Percentiles rank a stretch among this genome's conserved stretches.
These are phyloP conservation scores for Leptosomus discolor DNA, from an alignment of 2,113 vertebrate species.

Conservation along the genomic window DNA sequence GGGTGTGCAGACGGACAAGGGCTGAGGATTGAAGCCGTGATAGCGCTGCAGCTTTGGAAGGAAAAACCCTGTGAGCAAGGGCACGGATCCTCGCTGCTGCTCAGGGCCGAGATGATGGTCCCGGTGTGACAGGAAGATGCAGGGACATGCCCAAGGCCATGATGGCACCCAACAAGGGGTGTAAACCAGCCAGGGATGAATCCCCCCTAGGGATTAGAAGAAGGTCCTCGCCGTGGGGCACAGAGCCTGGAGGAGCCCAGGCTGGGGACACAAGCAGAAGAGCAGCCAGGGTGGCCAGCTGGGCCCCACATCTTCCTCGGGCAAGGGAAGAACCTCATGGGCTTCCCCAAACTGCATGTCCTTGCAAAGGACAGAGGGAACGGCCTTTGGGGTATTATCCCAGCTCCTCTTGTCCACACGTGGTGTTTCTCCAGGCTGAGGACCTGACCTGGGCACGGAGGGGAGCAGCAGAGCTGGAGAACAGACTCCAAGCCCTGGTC, in stretches of 20 bases:
- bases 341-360: not conserved
- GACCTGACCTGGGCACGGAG: not conserved
- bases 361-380: not conserved
- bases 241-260: not conserved
- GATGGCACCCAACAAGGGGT: accelerated
- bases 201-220: not conserved
- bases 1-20: not conserved
- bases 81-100: not conserved
- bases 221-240: not conserved
- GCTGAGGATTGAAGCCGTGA: accelerated
- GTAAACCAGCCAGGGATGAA: not conserved
- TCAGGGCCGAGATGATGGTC: accelerated
- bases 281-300: accelerated
- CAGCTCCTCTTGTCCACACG: not conserved
- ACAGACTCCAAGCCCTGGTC: not conserved
- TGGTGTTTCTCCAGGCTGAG: not conserved
- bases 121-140: not conserved
- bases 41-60: not conserved
- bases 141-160: not conserved
- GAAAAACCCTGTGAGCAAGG: not conserved
- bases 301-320: not conserved
- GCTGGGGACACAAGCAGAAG: not conserved
- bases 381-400: accelerated
- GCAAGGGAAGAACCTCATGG: not conserved
- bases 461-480: not conserved